These are phyloP conservation scores for Apocrypta bakeri DNA, from an alignment of 1,140 invertebrate genomes.

Conservation along the genomic window DNA sequence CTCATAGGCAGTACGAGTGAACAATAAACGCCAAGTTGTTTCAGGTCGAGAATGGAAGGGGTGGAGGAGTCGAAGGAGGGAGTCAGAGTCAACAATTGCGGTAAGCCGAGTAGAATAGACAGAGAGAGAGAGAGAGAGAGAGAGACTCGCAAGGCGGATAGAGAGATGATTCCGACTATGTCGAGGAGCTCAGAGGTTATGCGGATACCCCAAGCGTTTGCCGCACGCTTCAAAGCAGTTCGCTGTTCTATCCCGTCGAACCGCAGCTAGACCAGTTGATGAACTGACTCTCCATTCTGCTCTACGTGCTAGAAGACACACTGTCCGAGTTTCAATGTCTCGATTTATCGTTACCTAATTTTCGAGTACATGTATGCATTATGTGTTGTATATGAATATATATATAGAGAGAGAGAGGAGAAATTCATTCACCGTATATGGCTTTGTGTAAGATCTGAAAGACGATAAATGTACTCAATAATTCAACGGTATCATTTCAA, in stretches of 20 bases:
- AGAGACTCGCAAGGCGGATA: slow-evolving; percentile 26
- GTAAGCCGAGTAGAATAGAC: neutral
- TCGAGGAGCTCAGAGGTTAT: slow-evolving; percentile 16
- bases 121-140: neutral
- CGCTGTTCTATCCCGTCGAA: slow-evolving; percentile 62
- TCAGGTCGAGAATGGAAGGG: neutral
- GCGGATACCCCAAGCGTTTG: slow-evolving; percentile 32
- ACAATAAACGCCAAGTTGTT: slow-evolving; percentile 18
- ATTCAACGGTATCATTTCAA: too few relatives aligned
- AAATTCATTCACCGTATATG: too few relatives aligned
- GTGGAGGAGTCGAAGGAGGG: neutral
- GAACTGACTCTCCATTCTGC: slow-evolving; percentile 55
- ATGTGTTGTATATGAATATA: too few relatives aligned
- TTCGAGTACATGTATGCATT: too few relatives aligned
- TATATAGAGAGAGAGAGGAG: too few relatives aligned
- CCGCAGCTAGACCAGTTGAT: slow-evolving; percentile 61
- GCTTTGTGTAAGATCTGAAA: too few relatives aligned
- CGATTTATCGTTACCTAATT: too few relatives aligned
- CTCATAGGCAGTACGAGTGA: neutral
- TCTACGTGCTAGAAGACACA: neutral
- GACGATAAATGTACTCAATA: too few relatives aligned
- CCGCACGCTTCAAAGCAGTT: slow-evolving; percentile 52
- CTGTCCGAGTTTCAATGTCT: too few relatives aligned
- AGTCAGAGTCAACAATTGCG: slow-evolving; percentile 26
- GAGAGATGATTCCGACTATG: slow-evolving; percentile 61